Conservation (phyloP, 2,888 invertebrate species). For the Sabatieria punctata region DNA sequence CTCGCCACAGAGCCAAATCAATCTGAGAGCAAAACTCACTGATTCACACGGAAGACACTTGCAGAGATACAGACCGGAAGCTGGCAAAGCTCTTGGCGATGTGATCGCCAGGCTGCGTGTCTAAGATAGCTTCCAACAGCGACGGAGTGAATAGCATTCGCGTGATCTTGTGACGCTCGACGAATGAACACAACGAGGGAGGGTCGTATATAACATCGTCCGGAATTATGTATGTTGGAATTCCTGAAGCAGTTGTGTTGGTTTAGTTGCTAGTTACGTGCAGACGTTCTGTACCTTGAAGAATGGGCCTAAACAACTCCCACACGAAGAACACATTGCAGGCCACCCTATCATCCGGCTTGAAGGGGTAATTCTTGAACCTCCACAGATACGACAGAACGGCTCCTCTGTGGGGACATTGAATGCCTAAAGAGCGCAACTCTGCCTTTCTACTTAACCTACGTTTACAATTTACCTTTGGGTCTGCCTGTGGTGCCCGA, state of each 20-base stretch:
- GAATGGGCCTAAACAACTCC: slow-evolving; percentile 35
- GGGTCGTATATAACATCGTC: slow-evolving; percentile 36
- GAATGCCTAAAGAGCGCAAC: slow-evolving; percentile 27
- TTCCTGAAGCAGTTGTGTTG: slow-evolving; percentile 18
- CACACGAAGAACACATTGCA: slow-evolving; percentile 37
- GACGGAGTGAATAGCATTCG: slow-evolving; percentile 36
- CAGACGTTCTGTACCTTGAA: slow-evolving; percentile 25
- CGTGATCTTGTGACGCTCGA: slow-evolving; percentile 30
- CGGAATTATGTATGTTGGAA: slow-evolving; percentile 33
- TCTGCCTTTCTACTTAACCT: neutral
- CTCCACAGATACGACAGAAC: slow-evolving; percentile 35
- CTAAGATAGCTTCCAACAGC: slow-evolving; percentile 33
- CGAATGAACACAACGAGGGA: slow-evolving; percentile 26
- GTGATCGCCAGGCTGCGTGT: slow-evolving; percentile 17
- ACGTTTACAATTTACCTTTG: slow-evolving; percentile 27
- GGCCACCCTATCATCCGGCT: slow-evolving; percentile 31
- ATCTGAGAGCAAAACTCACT: neutral
- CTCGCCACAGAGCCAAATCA: slow-evolving; percentile 33
- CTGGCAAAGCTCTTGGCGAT: too few relatives aligned
- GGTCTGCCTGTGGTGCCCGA: slow-evolving; percentile 37
- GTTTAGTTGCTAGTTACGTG: neutral
- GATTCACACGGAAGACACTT: slow-evolving; percentile 9
- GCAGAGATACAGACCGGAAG: neutral
- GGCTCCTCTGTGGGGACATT: slow-evolving; percentile 35
- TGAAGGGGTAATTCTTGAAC: slow-evolving; percentile 31